Evolutionary conservation across 2,888 invertebrate genomes (phyloP), one percentile per base, ranked within the genome.

Genomic region (Thymelicus lineola): DNA sequence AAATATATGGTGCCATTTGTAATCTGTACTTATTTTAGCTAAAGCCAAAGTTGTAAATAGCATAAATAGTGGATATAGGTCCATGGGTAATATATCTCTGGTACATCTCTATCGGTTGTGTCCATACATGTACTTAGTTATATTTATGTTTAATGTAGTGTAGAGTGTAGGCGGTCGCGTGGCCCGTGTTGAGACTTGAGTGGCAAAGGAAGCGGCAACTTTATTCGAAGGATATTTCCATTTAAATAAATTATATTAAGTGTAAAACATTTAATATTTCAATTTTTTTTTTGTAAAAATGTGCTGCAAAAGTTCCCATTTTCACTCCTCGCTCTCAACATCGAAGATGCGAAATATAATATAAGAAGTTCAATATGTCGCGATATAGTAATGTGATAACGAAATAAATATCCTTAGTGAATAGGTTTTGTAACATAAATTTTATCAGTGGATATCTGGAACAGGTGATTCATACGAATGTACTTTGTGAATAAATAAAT

Each of bases 41-140:
- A 87, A 91, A 87, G 91, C 93, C 93, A 93, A 93, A 93, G 93
- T 88, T 93, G 89, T 92, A 89, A 82, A 86, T 87, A 86, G 79
- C 76, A 72, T 72, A 72, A 55, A 64, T 53, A 53, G 68, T 57
- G 45, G 53, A 63, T 63, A 53, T 20, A 55, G 57, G 57, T 65
- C 42, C 73, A 73, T 73, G 53, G 70, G 66, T 73, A 74, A 74
- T 79, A 76, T 78, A 74, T 77, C 53, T 53, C 53, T 20, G 53
- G 53, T 53, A 57, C 57, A 67, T 55, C 74, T 81, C 76, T 85
- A 81, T 78, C 75, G 87, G 86, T 89, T 89, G 84, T 87, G 86
- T 87, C 79, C 77, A 75, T 79, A 76, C 65, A 70, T 68, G 62
- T 69, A n/a, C n/a, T n/a, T n/a, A 53, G 17, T 35, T 48, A 12